phyloP scores from a whole-genome alignment of 2,113 vertebrate species.

The Tragelaphus strepsiceros region DNA sequence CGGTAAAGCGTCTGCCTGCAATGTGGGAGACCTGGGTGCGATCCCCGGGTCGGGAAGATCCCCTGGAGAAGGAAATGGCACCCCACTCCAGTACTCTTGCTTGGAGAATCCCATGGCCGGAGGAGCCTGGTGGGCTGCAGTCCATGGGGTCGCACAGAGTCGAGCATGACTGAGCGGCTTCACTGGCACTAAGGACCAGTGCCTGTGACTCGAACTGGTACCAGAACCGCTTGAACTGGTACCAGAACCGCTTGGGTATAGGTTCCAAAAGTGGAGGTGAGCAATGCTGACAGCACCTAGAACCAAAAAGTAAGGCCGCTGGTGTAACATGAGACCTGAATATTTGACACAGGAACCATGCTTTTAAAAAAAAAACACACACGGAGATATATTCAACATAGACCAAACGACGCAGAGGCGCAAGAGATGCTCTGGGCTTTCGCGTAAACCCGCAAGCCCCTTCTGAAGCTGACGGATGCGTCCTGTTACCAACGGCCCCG shows the following conservation, averaged over 20 bases:
- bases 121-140: too few species aligned
- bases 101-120: too few species aligned
- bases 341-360: background rate
- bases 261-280: background rate
- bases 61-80: too few species aligned
- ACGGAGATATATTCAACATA: accelerated
- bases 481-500: accelerated
- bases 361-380: background rate
- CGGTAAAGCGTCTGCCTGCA: too few species aligned
- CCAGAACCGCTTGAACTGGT: too few species aligned
- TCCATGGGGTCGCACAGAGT: too few species aligned
- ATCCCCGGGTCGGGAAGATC: too few species aligned
- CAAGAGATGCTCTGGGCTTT: background rate
- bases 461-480: accelerated
- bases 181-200: background rate
- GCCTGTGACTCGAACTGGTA: background rate
- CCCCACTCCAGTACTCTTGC: too few species aligned
- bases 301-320: background rate
- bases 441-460: background rate
- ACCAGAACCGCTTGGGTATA: background rate
- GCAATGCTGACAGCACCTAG: too few species aligned
- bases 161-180: too few species aligned
- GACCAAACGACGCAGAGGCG: background rate
- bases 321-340: background rate
- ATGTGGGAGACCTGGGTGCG: too few species aligned